These are phyloP conservation scores for Eilema griseolum DNA, from an alignment of 2,888 invertebrate genomes.

Conservation along the genomic window DNA sequence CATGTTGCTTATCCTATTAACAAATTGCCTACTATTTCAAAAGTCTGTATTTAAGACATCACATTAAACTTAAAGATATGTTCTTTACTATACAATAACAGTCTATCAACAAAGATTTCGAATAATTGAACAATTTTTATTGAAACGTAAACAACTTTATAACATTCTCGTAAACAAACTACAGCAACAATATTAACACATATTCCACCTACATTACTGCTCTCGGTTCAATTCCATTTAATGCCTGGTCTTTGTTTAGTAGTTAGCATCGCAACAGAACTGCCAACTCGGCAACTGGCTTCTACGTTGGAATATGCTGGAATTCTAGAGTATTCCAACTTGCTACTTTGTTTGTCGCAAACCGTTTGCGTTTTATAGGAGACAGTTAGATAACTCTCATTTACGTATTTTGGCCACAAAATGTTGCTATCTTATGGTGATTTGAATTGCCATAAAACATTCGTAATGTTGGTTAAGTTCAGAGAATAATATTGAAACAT, in stretches of 20 bases:
- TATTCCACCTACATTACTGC: constrained; percentile 30
- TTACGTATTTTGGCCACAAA: constrained; percentile 15
- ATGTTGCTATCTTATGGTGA: neutral
- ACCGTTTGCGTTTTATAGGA: constrained; percentile 33
- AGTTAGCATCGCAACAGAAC: constrained; percentile 42
- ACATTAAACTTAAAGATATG: neutral
- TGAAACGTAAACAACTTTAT: neutral
- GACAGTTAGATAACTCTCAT: constrained; percentile 26
- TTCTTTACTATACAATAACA: too few species aligned
- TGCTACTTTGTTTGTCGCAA: constrained; percentile 42
- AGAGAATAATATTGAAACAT: neutral
- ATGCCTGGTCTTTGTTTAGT: constrained; percentile 51
- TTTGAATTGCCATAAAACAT: neutral
- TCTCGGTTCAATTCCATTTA: constrained; percentile 39
- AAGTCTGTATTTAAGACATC: neutral
- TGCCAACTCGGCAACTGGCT: constrained; percentile 36
- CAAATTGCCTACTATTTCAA: neutral
- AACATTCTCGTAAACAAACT: constrained; percentile 6
- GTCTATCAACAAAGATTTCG: neutral
- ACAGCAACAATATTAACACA: constrained; percentile 4
- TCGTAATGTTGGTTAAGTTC: neutral
- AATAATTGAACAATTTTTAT: constrained; percentile 5
- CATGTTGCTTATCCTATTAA: neutral
- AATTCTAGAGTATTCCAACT: constrained; percentile 46
- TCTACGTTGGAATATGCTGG: constrained; percentile 30